Evolutionary conservation across 2,888 invertebrate genomes (phyloP), one percentile per base, ranked within the genome.

Genomic region (Eupithecia dodoneata): DNA sequence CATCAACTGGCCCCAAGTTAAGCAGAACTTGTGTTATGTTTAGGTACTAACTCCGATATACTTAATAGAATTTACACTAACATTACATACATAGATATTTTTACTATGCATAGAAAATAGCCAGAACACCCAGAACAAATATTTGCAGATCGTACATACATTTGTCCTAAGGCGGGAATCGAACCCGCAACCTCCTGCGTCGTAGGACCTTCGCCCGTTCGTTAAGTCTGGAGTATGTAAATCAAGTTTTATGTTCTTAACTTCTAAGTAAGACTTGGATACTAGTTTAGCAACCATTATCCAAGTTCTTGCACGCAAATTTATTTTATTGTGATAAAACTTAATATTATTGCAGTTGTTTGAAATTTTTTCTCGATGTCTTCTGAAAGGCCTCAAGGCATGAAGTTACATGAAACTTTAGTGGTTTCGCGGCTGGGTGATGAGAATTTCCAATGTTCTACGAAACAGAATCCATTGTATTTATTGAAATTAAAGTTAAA

Each of bases 331-430:
- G 30, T 30, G 10, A 59, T 9, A 59, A 30, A 30, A 63, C 63
- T 63, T 63, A 30, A 30, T 63, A 63, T 30, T 63, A 63, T 63
- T 63, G 18, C 30, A 59, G 59, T 59, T 59, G 63, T 63, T 63
- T 63, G n/a, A 30, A 63, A 10, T 63, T 63, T 63, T 63, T 63
- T 30, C 63, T 30, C 30, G 30, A 63, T 63, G 59, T 59, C 18
- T 59, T 59, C 59, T 59, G 12, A 63, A 30, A 30, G 63, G 10
- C 12, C 63, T 30, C 4, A 63, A 4, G 63, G 30, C 30, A 55
- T 63, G 3, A 18, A 59, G 9, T 63, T 63, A 10, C 18, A 18
- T 59, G 59, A 18, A 59, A 59, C 63, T 18, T 63, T 63, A 12
- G 55, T 2, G 7, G 30, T 63, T 9, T 3, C 18, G 63, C 30